Base-by-base conservation (phyloP, 2,888 invertebrate species). In the Ichneumoninae sp. region DNA sequence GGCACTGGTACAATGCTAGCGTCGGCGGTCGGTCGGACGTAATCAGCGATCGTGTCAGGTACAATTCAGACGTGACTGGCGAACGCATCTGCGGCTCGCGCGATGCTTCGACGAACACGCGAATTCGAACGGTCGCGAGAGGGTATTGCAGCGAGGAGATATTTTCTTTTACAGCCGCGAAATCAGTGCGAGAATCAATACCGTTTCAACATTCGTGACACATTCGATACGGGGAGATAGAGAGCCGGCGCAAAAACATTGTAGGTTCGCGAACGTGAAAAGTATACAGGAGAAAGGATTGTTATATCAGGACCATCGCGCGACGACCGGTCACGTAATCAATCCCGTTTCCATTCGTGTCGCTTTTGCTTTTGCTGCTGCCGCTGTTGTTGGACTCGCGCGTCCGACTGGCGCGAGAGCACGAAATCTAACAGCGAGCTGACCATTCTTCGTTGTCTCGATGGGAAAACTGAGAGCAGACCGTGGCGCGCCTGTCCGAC, bases 21-120 rank as follows among this genome's bases (percentile, higher is more conserved):
- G 47, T 81, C 81, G 62, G 47, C 44, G 66, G 65, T 75, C 81
- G 66, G 70, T 70, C 78, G 66, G 70, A 81, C 78, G 57, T 71
- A 78, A 81, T 84, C 75, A 81, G 75, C 60, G 84, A 79, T 81
- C 74, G 78, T 66, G 74, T 81, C 84, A 84, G 81, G 78, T 81
- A 84, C 75, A 80, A 68, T 81, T 76, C 71, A 57, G 52, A 81
- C 81, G 76, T 76, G 76, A 81, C 81, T 36, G 22, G 70, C 40
- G 40, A 80, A 80, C 68, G 80, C 74, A 74, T 69, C 74, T 60
- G 68, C 44, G 47, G 68, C 60, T 22, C 74, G 57, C 47, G 60
- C 60, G 60, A 62, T 79, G 52, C 79, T 52, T 71, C 52, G 30
- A 1, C 65, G 79, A 54, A 66, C 54, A 66, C 40, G 66, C 76